These are phyloP conservation scores for Andrena fulva DNA, from an alignment of 2,888 invertebrate genomes.

Conservation along the genomic window DNA sequence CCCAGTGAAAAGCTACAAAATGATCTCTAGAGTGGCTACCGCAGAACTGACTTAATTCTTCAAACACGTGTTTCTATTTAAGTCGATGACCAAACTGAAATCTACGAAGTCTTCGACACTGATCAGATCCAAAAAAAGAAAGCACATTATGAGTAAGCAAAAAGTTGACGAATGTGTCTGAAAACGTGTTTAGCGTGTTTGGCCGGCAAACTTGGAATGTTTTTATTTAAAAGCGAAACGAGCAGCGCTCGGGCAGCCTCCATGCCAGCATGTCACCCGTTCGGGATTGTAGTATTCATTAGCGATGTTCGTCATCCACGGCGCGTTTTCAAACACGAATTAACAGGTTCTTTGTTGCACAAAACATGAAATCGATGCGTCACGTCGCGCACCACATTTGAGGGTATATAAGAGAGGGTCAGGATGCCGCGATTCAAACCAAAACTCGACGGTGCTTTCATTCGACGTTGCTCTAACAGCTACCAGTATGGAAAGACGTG, in stretches of 20 bases:
- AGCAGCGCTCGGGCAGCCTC: conserved; percentile 4
- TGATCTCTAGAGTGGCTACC: too few relatives aligned
- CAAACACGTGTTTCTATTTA: neutral
- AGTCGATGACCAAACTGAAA: neutral
- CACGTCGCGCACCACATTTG: neutral
- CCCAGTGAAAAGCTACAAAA: too few relatives aligned
- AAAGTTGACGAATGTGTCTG: neutral
- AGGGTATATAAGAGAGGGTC: conserved; percentile 57
- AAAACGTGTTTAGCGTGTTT: neutral
- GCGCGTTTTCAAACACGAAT: conserved; percentile 33
- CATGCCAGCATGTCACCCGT: conserved; percentile 22
- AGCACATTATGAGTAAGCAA: neutral
- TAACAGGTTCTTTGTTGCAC: conserved; percentile 48
- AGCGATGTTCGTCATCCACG: conserved; percentile 51
- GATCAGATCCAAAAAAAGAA: neutral
- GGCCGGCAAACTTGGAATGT: neutral
- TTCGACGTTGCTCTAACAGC: neutral
- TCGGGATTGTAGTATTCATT: conserved; percentile 48
- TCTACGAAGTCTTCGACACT: neutral
- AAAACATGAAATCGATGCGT: conserved; percentile 17
- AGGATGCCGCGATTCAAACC: conserved; percentile 37
- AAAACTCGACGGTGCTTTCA: conserved; percentile 27
- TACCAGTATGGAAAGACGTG: conserved; percentile 12
- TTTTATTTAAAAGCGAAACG: conserved; percentile 14
- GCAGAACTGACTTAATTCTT: too few relatives aligned